Base-by-base conservation (phyloP, 2,888 invertebrate genomes). In the Caenorhabditis afra region DNA sequence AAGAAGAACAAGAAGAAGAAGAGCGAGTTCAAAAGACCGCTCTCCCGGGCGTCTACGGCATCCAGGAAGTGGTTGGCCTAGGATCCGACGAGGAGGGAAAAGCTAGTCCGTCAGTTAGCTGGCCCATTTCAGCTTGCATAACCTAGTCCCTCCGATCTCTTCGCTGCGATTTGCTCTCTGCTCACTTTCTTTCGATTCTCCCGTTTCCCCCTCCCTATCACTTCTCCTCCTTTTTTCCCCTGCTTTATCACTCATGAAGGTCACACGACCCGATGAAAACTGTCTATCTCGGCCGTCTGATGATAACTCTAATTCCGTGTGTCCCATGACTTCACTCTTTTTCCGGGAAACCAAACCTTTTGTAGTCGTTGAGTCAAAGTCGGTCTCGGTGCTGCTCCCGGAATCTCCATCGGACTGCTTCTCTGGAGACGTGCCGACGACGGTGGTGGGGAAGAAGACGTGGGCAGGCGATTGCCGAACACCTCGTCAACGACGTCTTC, bases 11-110 rank as follows among this genome's bases (percentile, higher is more conserved):
- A 35, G 44, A 20, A 14, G 41, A 10, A 35, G 23, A 4, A 18
- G 7, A 16, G 18, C 41, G 35, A 70, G 70, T 70, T 70, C 61
- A 70, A 70, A 70, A 62, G 70, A 53, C 23, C 53, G 52, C 41
- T 59, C 29, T 29, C 55, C 45, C 4, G n/a, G n/a, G n/a, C n/a
- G 29, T 29, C 29, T 7, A 29, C 29, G 29, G 29, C 29, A 29
- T 29, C 29, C 29, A 7, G 29, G 29, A 29, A 29, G 29, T 29
- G 29, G 7, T 5, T 29, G 29, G 29, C 29, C 29, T 29, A 29
- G 29, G 7, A 29, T 29, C 29, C 29, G 29, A 29, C 29, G 7
- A 29, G 3, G n/a, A n/a, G n/a, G n/a, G n/a, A n/a, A n/a, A n/a
- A n/a, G n/a, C n/a, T n/a, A n/a, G n/a, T n/a, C n/a, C n/a, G n/a